Base-by-base conservation (phyloP, 2,888 invertebrate species). In the Philereme transversata region DNA sequence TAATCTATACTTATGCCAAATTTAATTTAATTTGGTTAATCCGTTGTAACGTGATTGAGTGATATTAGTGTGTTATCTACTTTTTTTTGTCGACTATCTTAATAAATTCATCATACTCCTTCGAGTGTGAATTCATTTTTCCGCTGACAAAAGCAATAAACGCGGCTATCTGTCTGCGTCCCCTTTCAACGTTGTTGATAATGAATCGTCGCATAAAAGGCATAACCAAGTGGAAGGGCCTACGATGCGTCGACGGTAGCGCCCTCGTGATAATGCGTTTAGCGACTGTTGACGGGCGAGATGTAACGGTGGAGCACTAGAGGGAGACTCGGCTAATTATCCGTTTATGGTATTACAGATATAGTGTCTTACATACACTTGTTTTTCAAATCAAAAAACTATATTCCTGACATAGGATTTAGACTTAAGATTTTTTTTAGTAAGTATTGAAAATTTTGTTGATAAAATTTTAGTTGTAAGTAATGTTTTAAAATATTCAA, bases 141-240 rank as follows among this genome's bases (percentile, higher is more conserved):
- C 87, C 86, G 91, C 90, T 90, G 90, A 91, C 90, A 90, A 91
- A 88, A 90, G 91, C 86, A 88, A 90, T 91, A 90, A 91, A 90
- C 86, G 88, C 81, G 83, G 79, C 88, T 89, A 90, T 90, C 90
- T 89, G 88, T 90, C 79, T 81, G 77, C 81, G 79, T 82, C 88
- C 86, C 87, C 83, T 78, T 81, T 79, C 77, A 79, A 76, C 82
- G 79, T 76, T 77, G 79, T 73, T 75, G 81, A 86, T 91, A 91
- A 92, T 92, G 90, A 92, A 92, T 91, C 90, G 90, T 84, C 84
- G 82, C 79, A 90, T 90, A 91, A 90, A 90, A 88, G 90, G 88
- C 88, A 90, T 89, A 90, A 87, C 88, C 88, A 87, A 90, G 90
- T 91, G 90, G 89, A 91, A 91, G 80, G 79, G 51, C 51, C 56